Evolutionary conservation across 2,113 vertebrate genomes (phyloP).

Genomic region (Chionodraco myersi): DNA sequence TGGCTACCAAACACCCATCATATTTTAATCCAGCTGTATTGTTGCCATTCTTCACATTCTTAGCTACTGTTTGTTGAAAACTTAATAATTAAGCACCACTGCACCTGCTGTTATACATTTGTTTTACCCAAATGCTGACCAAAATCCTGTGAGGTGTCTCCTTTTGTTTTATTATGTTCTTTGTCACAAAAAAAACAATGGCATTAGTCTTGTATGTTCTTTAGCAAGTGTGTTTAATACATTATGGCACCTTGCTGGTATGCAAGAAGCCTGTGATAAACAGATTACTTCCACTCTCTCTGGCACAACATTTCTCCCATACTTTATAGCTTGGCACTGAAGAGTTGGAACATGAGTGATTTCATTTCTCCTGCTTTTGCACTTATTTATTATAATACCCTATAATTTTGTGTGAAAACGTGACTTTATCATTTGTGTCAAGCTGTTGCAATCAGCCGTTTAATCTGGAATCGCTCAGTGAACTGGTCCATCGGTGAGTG

Average conservation of each 20-base stretch:
- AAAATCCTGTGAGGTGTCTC: constrained; percentile 22
- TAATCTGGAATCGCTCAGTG: too few species aligned
- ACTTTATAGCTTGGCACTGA: neutral
- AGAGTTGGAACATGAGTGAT: neutral
- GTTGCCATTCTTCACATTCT: constrained; percentile 55
- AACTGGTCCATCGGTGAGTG: neutral
- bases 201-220: neutral
- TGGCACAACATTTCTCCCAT: neutral
- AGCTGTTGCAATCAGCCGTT: too few species aligned
- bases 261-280: neutral
- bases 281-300: neutral
- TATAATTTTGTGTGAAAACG: neutral
- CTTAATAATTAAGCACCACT: constrained; percentile 53
- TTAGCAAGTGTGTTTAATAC: too few species aligned
- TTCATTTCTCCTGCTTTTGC: neutral
- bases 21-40: constrained; percentile 38
- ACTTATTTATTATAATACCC: neutral
- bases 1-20: constrained; percentile 55
- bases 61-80: constrained; percentile 66
- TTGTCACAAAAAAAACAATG: constrained; percentile 4
- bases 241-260: neutral
- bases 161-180: constrained; percentile 22
- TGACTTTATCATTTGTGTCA: neutral
- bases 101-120: constrained; percentile 51
- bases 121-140: constrained; percentile 27